Percentiles rank a stretch among this genome's conserved stretches.
Conservation (phyloP, 2,113 vertebrate genomes). For the Acanthisitta chloris region DNA sequence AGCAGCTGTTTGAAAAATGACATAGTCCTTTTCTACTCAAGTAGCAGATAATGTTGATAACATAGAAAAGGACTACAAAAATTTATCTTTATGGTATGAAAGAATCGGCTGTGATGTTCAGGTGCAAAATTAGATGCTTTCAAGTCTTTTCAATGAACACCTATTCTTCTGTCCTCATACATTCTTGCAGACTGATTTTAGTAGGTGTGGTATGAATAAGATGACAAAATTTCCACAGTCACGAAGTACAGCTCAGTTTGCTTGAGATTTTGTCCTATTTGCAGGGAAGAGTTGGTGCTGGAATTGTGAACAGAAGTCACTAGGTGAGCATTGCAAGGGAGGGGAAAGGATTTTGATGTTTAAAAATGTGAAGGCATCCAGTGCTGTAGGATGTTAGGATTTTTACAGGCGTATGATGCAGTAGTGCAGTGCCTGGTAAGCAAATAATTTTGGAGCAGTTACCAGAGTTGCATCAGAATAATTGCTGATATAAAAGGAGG, state of each 20-base stretch:
- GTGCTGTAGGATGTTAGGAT: background rate
- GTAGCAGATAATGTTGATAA: background rate
- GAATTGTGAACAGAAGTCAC: background rate
- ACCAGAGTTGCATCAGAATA: background rate
- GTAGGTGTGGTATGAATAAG: background rate
- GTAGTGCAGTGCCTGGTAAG: background rate
- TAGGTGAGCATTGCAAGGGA: background rate
- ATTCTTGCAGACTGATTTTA: background rate
- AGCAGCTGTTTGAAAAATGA: background rate
- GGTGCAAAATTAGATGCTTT: background rate
- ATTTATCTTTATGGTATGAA: background rate
- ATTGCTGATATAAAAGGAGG: background rate
- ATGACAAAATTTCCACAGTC: background rate
- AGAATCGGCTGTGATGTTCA: background rate
- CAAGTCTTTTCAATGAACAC: background rate
- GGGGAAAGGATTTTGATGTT: background rate
- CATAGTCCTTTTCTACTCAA: background rate
- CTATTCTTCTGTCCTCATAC: background rate
- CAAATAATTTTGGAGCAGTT: background rate
- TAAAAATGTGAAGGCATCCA: background rate
- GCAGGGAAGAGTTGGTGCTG: background rate
- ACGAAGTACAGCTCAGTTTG: accelerated
- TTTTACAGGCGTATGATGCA: background rate
- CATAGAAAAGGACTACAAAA: background rate
- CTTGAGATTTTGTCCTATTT: background rate